Percentiles rank a stretch among this genome's conserved stretches.
phyloP scores from a whole-genome alignment of 1,140 invertebrate species.

The Zaprionus vittiger region DNA sequence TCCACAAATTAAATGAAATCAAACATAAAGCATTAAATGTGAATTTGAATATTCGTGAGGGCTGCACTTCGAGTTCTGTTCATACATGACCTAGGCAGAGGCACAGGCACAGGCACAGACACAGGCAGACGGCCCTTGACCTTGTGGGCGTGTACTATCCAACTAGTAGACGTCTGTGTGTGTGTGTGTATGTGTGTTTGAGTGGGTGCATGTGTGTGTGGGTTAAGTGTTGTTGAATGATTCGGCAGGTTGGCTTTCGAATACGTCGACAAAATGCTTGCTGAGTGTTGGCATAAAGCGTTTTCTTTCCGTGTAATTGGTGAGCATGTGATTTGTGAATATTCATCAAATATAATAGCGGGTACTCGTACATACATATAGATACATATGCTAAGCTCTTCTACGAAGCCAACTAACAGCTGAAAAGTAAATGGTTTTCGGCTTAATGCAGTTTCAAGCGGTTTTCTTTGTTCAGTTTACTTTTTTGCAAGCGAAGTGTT shows the following conservation, averaged over 20 bases:
- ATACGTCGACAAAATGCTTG: constrained; percentile 35
- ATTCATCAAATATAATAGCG: constrained; percentile 30
- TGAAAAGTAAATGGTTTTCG: constrained; percentile 45
- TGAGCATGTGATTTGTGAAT: constrained; percentile 40
- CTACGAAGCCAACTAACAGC: constrained; percentile 49
- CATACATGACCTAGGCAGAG: constrained; percentile 64
- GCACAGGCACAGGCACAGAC: constrained; percentile 46
- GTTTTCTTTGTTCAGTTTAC: neutral
- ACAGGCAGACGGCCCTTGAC: constrained; percentile 68
- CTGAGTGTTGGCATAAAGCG: constrained; percentile 7
- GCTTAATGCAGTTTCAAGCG: constrained; percentile 7
- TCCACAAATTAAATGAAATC: neutral
- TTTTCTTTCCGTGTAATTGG: constrained; percentile 21
- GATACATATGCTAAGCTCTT: constrained; percentile 64
- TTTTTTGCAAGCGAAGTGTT: neutral
- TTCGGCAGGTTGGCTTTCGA: constrained; percentile 39
- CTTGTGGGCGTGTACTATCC: constrained; percentile 52
- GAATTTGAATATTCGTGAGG: constrained; percentile 51
- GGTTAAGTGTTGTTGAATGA: constrained; percentile 37
- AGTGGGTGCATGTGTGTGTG: constrained; percentile 12
- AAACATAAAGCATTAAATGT: constrained; percentile 23
- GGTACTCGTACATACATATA: constrained; percentile 70
- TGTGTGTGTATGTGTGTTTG: constrained; percentile 11
- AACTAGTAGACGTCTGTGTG: constrained; percentile 14
- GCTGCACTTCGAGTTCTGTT: constrained; percentile 51